These are phyloP conservation scores for Gadopsis bispinosus DNA, from an alignment of 2,797 vertebrate species.

Conservation along the genomic window DNA sequence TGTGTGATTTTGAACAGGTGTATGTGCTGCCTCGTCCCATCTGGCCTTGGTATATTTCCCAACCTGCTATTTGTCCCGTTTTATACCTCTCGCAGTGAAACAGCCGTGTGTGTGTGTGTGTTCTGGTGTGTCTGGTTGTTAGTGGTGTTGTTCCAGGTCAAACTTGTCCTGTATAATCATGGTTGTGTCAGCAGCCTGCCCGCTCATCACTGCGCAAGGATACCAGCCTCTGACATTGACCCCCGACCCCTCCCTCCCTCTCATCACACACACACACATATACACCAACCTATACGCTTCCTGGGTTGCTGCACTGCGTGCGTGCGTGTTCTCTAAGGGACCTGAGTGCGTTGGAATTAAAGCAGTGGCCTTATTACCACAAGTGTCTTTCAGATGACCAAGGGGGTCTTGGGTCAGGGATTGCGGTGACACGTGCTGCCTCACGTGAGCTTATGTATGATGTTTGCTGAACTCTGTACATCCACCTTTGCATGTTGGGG, in stretches of 20 bases:
- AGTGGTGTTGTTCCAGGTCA: slow-evolving; percentile 74
- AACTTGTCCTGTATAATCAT: slow-evolving; percentile 77
- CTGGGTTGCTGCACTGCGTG: slow-evolving; percentile 15
- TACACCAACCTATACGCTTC: background rate
- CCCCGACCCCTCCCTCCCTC: slow-evolving; percentile 15
- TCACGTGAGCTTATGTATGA: background rate
- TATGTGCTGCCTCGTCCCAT: slow-evolving; percentile 69
- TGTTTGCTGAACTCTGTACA: background rate
- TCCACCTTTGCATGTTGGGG: background rate
- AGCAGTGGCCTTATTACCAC: slow-evolving; percentile 43
- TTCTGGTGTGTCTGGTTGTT: slow-evolving; percentile 21
- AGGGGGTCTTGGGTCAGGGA: slow-evolving; percentile 58
- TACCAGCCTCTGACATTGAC: slow-evolving; percentile 74
- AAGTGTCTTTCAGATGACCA: slow-evolving; percentile 24
- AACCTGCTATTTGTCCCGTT: slow-evolving; percentile 75
- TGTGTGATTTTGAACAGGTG: slow-evolving; percentile 74
- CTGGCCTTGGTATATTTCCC: slow-evolving; percentile 71
- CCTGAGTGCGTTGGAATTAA: slow-evolving; percentile 31
- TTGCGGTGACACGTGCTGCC: background rate
- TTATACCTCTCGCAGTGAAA: slow-evolving; percentile 61
- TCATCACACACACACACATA: slow-evolving; percentile 29
- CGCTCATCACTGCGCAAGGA: slow-evolving; percentile 70
- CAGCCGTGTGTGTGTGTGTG: slow-evolving; percentile 19
- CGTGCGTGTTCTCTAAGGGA: slow-evolving; percentile 34
- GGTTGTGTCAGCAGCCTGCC: slow-evolving; percentile 64